Evolutionary conservation across 2,113 vertebrate species (phyloP).

Genomic region (Halcyon malimbica): DNA sequence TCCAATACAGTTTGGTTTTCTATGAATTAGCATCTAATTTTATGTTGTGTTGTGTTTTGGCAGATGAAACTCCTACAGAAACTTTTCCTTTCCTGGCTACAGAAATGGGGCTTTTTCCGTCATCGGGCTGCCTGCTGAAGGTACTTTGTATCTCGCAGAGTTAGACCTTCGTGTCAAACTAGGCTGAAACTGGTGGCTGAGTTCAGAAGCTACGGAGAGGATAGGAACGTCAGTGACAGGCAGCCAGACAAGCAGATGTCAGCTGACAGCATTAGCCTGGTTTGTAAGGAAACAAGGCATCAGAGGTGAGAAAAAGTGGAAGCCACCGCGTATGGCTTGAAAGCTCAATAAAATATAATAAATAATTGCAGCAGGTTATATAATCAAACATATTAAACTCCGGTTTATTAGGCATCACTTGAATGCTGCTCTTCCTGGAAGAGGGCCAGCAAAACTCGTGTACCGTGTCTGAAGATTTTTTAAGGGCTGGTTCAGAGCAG

Average conservation of each 20-base stretch:
- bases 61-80: neutral
- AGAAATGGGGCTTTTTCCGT: neutral
- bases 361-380: neutral
- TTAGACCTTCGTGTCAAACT: neutral
- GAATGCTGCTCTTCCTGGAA: conserved; percentile 1
- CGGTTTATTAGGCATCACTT: neutral
- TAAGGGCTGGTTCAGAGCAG: neutral
- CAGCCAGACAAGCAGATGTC: neutral
- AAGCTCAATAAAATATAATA: neutral
- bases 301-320: neutral
- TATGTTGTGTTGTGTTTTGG: neutral
- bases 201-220: neutral
- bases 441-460: neutral
- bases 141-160: neutral
- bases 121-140: neutral
- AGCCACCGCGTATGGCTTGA: neutral
- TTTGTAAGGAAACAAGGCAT: neutral
- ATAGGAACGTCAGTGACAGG: accelerated
- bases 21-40: neutral
- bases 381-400: neutral
- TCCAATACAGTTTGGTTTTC: neutral
- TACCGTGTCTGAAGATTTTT: neutral
- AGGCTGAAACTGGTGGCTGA: neutral
- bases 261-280: neutral
- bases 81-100: neutral